Evolutionary conservation across 2,888 invertebrate species (phyloP).

Genomic region (Clunio marinus): DNA sequence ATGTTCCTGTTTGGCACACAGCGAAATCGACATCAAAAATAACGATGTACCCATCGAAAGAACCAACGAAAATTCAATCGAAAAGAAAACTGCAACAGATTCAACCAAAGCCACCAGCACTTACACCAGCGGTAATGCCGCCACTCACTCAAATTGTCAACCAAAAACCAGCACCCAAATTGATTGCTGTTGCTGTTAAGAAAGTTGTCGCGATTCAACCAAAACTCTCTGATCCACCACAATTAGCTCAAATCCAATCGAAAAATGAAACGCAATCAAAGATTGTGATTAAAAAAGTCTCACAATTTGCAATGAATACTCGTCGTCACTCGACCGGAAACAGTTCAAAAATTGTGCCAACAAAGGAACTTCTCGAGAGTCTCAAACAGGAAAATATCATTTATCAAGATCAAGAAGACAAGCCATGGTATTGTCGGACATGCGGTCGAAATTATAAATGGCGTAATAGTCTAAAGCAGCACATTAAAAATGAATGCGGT

Average conservation of each 20-base stretch:
- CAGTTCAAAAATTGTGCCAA: slow-evolving; percentile 31
- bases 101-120: slow-evolving; percentile 25
- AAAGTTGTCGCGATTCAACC: slow-evolving; percentile 28
- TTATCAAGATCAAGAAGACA: slow-evolving; percentile 51
- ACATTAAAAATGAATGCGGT: slow-evolving; percentile 64
- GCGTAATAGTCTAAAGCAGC: slow-evolving; percentile 68
- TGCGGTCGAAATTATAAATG: slow-evolving; percentile 71
- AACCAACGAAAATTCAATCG: background rate
- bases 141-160: slow-evolving; percentile 25
- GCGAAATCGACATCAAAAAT: slow-evolving; percentile 35
- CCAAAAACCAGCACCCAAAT: background rate
- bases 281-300: slow-evolving; percentile 27
- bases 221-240: background rate
- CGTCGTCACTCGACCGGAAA: slow-evolving; percentile 32
- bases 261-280: background rate
- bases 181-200: slow-evolving; percentile 24
- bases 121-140: slow-evolving; percentile 14
- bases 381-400: slow-evolving; percentile 45
- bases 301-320: slow-evolving; percentile 20
- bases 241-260: slow-evolving; percentile 17
- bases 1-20: slow-evolving; percentile 33
- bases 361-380: slow-evolving; percentile 33
- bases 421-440: slow-evolving; percentile 58
- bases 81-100: slow-evolving; percentile 16
- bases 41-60: slow-evolving; percentile 14